phyloP scores from a whole-genome alignment of 2,113 vertebrate genomes.

The Coreoperca whiteheadi region DNA sequence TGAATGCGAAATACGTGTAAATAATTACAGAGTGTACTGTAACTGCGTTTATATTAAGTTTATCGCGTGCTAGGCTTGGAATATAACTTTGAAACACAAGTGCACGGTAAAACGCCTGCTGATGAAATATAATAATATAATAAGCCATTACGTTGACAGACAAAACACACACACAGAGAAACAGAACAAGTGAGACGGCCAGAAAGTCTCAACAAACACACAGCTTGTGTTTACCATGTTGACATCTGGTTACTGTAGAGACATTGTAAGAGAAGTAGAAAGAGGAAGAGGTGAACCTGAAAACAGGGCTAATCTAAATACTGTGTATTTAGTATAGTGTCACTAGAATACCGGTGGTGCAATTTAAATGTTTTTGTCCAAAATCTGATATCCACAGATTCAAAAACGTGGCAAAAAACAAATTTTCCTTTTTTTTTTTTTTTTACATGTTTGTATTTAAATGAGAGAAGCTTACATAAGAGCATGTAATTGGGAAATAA shows the following conservation, averaged over 20 bases:
- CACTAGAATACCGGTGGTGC: neutral
- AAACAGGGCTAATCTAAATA: neutral
- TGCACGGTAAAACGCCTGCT: constrained; percentile 6
- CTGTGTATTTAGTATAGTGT: neutral
- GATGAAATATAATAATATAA: constrained; percentile 50
- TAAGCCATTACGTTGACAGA: constrained; percentile 34
- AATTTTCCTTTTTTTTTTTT: neutral
- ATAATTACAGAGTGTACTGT: constrained; percentile 9
- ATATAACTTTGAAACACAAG: constrained; percentile 38
- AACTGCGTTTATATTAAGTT: constrained; percentile 25
- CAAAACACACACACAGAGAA: constrained; percentile 4
- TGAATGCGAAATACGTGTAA: too few relatives aligned
- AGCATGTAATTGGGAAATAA: too few relatives aligned
- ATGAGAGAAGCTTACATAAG: neutral
- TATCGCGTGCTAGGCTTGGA: constrained; percentile 9
- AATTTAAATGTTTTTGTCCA: neutral
- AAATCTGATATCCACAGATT: neutral
- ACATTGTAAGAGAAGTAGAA: constrained; percentile 25
- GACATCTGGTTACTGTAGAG: constrained; percentile 49
- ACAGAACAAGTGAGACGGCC: constrained; percentile 49
- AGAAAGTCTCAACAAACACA: constrained; percentile 39
- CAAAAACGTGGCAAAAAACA: neutral
- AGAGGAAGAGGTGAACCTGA: constrained; percentile 20
- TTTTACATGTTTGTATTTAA: neutral
- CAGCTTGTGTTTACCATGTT: constrained; percentile 29